These are phyloP conservation scores for Mormyrus hasselquistii DNA, from an alignment of 2,797 vertebrate species.

Conservation along the genomic window DNA sequence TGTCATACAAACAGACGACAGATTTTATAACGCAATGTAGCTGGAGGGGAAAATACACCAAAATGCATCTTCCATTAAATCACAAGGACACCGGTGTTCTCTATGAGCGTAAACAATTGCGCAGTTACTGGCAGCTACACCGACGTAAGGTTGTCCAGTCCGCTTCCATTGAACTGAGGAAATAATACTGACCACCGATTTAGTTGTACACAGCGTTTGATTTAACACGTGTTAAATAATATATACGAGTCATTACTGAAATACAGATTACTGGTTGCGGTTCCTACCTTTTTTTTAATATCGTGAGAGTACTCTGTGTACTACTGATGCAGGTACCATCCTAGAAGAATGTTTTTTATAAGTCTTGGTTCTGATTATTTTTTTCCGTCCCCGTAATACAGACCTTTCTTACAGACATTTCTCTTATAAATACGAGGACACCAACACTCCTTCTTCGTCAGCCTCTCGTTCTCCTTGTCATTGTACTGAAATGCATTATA, in stretches of 20 bases:
- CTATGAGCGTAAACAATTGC: background rate
- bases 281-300: conserved; percentile 8
- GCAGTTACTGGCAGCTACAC: background rate
- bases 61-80: background rate
- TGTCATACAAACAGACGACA: background rate
- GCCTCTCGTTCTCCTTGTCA: background rate
- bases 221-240: background rate
- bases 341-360: background rate
- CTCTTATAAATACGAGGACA: background rate
- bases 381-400: background rate
- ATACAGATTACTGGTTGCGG: background rate
- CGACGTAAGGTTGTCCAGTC: background rate
- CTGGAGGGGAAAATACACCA: background rate
- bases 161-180: background rate
- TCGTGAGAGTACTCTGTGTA: background rate
- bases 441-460: background rate
- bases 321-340: background rate
- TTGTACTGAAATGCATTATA: background rate
- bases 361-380: background rate
- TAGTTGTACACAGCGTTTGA: background rate
- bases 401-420: background rate
- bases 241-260: background rate
- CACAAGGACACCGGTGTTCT: background rate
- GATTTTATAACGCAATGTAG: background rate
- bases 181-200: background rate